Conservation (phyloP, 1,140 invertebrate genomes). For the Neomicropteryx cornuta region DNA sequence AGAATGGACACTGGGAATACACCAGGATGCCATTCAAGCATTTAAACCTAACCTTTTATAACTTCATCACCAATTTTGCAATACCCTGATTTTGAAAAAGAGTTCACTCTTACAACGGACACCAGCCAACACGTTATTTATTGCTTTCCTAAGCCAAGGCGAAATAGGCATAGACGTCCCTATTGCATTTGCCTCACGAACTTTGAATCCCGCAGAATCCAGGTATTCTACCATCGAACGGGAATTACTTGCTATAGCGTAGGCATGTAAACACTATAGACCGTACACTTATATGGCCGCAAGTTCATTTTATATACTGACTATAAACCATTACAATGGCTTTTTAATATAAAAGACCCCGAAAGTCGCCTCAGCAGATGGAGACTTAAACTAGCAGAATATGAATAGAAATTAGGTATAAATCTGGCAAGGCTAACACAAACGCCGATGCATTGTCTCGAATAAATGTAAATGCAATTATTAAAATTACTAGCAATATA, state of each 20-base stretch:
- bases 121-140: background rate
- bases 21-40: conserved; percentile 12
- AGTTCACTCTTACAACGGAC: background rate
- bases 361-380: conserved; percentile 23
- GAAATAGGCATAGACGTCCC: background rate
- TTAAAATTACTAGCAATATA: no score
- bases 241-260: conserved; percentile 1
- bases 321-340: conserved; percentile 26
- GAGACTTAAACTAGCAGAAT: conserved; percentile 24
- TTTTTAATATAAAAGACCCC: conserved; percentile 23
- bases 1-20: conserved; percentile 21
- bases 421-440: conserved; percentile 11
- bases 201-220: background rate
- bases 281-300: conserved; percentile 19
- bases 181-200: background rate
- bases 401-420: conserved; percentile 22
- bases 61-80: background rate
- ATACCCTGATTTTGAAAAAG: background rate
- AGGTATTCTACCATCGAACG: conserved; percentile 18
- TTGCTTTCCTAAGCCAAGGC: background rate
- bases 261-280: background rate
- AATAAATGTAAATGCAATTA: conserved; percentile 9
- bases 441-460: conserved; percentile 13
- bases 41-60: background rate
- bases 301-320: conserved; percentile 29